phyloP scores from a whole-genome alignment of 2,888 invertebrate species.

The Drosophila meridiana region DNA sequence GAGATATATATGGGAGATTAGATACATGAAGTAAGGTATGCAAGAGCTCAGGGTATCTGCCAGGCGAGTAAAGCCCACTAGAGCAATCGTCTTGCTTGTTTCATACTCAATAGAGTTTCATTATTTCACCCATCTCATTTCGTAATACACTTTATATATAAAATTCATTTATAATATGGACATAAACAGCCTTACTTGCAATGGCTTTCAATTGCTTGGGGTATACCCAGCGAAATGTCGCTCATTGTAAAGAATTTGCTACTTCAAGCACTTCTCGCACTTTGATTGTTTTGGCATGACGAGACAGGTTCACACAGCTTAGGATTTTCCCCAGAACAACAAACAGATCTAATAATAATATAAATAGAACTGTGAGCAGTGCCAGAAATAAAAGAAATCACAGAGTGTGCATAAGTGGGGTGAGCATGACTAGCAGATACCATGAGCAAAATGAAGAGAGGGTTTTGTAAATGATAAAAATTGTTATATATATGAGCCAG shows the following conservation, averaged over 20 bases:
- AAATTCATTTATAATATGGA: not conserved
- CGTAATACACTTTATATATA: not conserved
- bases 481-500: not conserved
- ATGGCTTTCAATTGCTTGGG: slow-evolving; percentile 3
- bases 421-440: not conserved
- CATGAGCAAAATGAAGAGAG: not conserved
- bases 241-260: slow-evolving; percentile 2
- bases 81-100: not conserved
- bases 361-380: not conserved
- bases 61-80: not conserved
- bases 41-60: not conserved
- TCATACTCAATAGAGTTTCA: not conserved
- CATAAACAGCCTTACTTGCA: not conserved
- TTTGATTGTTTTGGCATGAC: slow-evolving; percentile 4
- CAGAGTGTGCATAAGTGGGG: not conserved
- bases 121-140: not conserved
- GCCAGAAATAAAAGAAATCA: not conserved
- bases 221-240: slow-evolving; percentile 1
- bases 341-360: not conserved
- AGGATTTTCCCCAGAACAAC: not conserved
- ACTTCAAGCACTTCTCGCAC: slow-evolving; percentile 2
- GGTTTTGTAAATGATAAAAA: not conserved
- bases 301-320: slow-evolving; percentile 6
- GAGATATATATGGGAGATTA: not conserved
- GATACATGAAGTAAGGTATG: no score